A percentile compares a stretch with the other conserved stretches of the same genome.
These are phyloP conservation scores for Epinephelus awoara DNA, from an alignment of 2,797 vertebrate genomes.

Conservation along the genomic window DNA sequence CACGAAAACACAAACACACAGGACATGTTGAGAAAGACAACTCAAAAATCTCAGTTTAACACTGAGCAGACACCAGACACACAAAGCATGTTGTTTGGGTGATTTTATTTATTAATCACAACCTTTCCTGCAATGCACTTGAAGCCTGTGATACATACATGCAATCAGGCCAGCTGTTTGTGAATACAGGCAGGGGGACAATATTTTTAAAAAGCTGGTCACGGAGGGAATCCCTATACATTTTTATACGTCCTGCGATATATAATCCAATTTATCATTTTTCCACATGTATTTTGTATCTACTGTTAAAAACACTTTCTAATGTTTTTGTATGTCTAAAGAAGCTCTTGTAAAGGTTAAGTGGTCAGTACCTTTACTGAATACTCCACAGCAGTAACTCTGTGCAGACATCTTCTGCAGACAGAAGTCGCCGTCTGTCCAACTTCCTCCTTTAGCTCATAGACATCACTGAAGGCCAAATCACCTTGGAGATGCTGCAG, in stretches of 20 bases:
- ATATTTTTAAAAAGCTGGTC: too few relatives aligned
- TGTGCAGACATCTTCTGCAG: conserved; percentile 93
- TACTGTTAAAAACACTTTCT: neutral
- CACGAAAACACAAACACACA: conserved; percentile 37
- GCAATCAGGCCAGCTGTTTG: too few relatives aligned
- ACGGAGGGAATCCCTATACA: too few relatives aligned
- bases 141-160: neutral
- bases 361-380: conserved; percentile 91
- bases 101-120: neutral
- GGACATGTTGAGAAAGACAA: conserved; percentile 4
- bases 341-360: neutral
- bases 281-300: too few relatives aligned
- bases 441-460: conserved; percentile 94
- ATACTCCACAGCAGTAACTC: conserved; percentile 93
- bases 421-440: conserved; percentile 90
- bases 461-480: conserved; percentile 92
- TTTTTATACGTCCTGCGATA: too few relatives aligned
- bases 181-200: too few relatives aligned
- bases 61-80: too few relatives aligned
- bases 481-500: conserved; percentile 92
- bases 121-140: neutral
- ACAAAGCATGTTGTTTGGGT: neutral
- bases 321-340: neutral
- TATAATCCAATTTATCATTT: too few relatives aligned
- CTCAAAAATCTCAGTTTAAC: neutral